Base-by-base conservation (phyloP, 2,797 vertebrate genomes). In the Acrossocheilus wenchowensis region DNA sequence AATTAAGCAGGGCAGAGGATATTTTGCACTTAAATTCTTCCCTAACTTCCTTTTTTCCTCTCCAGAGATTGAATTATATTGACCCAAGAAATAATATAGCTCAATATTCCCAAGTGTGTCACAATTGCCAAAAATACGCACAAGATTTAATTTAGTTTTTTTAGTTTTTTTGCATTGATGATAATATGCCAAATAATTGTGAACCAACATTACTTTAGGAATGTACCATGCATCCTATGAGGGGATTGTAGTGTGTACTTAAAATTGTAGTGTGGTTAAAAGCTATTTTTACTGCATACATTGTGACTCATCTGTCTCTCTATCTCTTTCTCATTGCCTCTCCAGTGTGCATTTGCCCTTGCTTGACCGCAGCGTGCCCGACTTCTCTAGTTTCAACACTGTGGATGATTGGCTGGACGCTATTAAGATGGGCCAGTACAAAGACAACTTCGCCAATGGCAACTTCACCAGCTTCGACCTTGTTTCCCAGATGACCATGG, bases 401-500 rank as follows among this genome's bases (percentile, higher is more conserved):
- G 98, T 99, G 94, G 98, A 98, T 0, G 98, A 99, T 88, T 99
- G 98, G 98, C 95, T 99, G 93, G 98, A 99, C 15, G 98, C 98
- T 94, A 99, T 99, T 94, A 99, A 99, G 95, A 99, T 99, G 98
- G 97, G 98, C 89, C 98, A 99, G 91, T 99, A 99, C 94, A 99
- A 99, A 95, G 97, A 99, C 93, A 99, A 96, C 92, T 99, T 99
- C 23, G 94, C 97, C 96, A 97, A 87, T 10, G 96, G 97, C 0
- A 97, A 98, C 91, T 98, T 98, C 91, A 95, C 96, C 82, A 97
- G 96, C 89, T 99, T 99, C 83, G 98, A 99, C 2, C 93, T 97
- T n/a, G 98, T 99, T 87, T 99, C 98, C 57, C 98, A 99, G 94
- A 99, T 99, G 98, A 98, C 97, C 86, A 98, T 99, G 97, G 98